Evolutionary conservation across 2,888 invertebrate genomes (phyloP).

Genomic region (Terebella lapidaria): DNA sequence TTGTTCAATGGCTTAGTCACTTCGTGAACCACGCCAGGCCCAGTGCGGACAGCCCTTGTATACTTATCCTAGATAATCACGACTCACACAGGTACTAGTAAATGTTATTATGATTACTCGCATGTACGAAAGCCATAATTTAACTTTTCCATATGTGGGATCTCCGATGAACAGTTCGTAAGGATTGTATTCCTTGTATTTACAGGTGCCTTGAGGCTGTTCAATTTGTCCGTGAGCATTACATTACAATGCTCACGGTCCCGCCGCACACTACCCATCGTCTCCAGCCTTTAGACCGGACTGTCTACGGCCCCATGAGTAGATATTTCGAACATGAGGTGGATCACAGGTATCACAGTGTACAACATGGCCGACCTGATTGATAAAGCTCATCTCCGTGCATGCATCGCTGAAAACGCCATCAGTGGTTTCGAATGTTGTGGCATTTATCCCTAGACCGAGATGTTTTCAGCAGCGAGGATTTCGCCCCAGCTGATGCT

Average conservation of each 20-base stretch:
- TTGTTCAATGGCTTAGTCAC: background rate
- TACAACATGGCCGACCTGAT: background rate
- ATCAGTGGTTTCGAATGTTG: background rate
- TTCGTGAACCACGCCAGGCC: background rate
- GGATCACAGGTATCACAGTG: background rate
- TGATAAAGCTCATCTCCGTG: background rate
- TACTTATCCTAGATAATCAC: constrained; percentile 1
- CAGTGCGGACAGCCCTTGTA: background rate
- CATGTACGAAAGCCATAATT: no score
- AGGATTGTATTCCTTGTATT: no score
- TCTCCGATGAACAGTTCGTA: no score
- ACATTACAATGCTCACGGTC: no score
- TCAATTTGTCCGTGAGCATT: no score
- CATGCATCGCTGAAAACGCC: background rate
- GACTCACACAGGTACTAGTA: no score
- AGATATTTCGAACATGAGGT: background rate
- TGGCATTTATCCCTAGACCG: background rate
- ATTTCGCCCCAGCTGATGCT: background rate
- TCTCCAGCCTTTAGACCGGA: background rate
- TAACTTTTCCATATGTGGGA: no score
- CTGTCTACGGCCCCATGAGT: background rate
- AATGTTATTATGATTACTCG: no score
- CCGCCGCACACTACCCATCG: background rate
- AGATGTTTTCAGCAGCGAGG: background rate
- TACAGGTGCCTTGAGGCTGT: no score